Evolutionary conservation across 1,140 invertebrate species (phyloP).

Genomic region (Potamilus streckersoni): DNA sequence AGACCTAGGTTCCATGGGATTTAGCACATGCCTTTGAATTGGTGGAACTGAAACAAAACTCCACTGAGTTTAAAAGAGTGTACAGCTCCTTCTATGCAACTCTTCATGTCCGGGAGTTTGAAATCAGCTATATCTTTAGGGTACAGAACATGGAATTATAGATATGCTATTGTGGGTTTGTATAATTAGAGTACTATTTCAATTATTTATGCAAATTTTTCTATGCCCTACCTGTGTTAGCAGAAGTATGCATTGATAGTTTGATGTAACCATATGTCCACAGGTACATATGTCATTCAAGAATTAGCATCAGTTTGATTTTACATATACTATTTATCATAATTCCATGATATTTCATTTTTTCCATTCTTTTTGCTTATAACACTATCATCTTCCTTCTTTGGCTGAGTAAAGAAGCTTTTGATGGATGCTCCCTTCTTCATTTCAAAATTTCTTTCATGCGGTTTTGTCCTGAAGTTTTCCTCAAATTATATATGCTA

Average conservation of each 20-base stretch:
- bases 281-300: neutral
- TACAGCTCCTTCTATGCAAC: conserved; percentile 24
- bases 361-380: no score
- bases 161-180: conserved; percentile 34
- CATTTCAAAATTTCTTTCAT: no score
- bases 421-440: no score
- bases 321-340: neutral
- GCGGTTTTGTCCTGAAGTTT: no score
- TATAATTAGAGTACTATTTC: neutral
- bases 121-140: conserved; percentile 25
- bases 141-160: conserved; percentile 34
- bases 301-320: neutral
- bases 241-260: neutral
- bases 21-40: neutral
- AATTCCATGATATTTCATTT: no score
- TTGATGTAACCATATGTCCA: neutral
- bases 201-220: neutral
- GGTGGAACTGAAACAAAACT: no score
- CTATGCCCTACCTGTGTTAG: neutral
- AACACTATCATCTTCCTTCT: no score
- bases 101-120: conserved; percentile 9
- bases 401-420: no score
- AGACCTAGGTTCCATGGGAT: neutral
- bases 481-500: no score
- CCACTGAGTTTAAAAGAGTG: conserved; percentile 16